Percentiles rank a stretch among this genome's conserved stretches.
Evolutionary conservation across 2,888 invertebrate species (phyloP).

Genomic region (Scaptomyza parva): DNA sequence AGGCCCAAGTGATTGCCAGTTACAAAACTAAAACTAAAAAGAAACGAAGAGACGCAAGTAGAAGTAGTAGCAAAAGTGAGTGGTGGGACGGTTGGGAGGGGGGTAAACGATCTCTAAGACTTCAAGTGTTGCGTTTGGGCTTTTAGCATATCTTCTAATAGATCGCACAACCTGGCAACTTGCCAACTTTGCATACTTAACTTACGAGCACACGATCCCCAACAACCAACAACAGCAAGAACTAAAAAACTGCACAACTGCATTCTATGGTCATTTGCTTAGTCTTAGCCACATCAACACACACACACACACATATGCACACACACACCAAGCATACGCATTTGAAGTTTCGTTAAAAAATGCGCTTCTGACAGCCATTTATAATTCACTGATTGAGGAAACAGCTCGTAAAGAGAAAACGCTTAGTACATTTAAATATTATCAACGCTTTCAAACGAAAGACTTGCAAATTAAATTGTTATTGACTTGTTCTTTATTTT

Average conservation of each 20-base stretch:
- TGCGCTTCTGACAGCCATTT: constrained; percentile 38
- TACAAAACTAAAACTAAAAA: constrained; percentile 9
- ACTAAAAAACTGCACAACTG: constrained; percentile 18
- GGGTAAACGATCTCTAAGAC: not conserved
- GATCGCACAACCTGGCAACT: constrained; percentile 55
- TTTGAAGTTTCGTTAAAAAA: constrained; percentile 16
- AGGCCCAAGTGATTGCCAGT: constrained; percentile 70
- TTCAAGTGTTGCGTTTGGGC: constrained; percentile 63
- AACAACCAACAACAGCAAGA: constrained; percentile 1
- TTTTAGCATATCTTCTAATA: constrained; percentile 77
- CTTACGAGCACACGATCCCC: constrained; percentile 34
- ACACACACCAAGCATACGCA: not conserved
- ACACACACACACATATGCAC: not conserved
- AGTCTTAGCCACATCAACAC: constrained; percentile 4
- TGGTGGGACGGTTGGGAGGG: not conserved
- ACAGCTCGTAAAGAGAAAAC: constrained; percentile 19
- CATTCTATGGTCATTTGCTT: constrained; percentile 19
- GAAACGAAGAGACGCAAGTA: too few species aligned
- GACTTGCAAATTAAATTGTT: not conserved
- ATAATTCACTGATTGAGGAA: constrained; percentile 45
- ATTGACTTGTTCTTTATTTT: not conserved
- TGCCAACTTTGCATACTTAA: constrained; percentile 62
- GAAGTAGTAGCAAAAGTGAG: too few species aligned
- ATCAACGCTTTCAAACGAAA: not conserved
- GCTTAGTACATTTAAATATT: constrained; percentile 13